Conservation (phyloP, 2,113 vertebrate genomes). For the Oophaga pumilio region DNA sequence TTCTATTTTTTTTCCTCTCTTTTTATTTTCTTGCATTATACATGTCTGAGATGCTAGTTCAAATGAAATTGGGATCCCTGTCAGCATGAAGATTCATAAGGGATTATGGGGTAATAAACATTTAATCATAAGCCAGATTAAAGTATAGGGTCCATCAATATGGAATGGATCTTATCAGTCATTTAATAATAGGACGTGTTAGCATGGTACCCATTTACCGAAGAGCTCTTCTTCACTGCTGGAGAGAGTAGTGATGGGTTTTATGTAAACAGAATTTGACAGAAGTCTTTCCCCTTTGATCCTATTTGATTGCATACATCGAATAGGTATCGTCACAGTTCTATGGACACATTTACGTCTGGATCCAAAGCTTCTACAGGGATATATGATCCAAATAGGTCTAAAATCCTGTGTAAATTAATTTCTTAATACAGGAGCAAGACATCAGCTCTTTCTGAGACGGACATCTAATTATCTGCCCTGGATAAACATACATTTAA, state of each 20-base stretch:
- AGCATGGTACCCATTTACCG: neutral
- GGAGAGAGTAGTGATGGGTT: neutral
- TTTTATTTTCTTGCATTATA: constrained; percentile 4
- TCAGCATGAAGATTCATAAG: neutral
- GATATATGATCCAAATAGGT: too few relatives aligned
- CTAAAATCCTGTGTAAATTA: too few relatives aligned
- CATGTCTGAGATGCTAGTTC: neutral
- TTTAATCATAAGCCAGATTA: constrained; percentile 3
- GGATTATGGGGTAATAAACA: neutral
- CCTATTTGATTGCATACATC: too few relatives aligned
- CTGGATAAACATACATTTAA: too few relatives aligned
- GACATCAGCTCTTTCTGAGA: too few relatives aligned
- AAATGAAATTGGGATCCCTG: neutral
- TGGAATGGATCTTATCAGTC: neutral
- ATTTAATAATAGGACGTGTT: neutral
- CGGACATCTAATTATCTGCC: too few relatives aligned
- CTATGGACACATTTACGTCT: too few relatives aligned
- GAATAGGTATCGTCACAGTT: too few relatives aligned
- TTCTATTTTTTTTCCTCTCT: neutral
- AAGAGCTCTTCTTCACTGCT: neutral
- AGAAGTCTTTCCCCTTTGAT: neutral
- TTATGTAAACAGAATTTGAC: neutral
- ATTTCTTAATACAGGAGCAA: too few relatives aligned
- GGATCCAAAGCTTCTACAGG: too few relatives aligned
- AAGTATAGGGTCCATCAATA: neutral